Base-by-base conservation (phyloP, 2,888 invertebrate genomes). In the Drosophila subquinaria region DNA sequence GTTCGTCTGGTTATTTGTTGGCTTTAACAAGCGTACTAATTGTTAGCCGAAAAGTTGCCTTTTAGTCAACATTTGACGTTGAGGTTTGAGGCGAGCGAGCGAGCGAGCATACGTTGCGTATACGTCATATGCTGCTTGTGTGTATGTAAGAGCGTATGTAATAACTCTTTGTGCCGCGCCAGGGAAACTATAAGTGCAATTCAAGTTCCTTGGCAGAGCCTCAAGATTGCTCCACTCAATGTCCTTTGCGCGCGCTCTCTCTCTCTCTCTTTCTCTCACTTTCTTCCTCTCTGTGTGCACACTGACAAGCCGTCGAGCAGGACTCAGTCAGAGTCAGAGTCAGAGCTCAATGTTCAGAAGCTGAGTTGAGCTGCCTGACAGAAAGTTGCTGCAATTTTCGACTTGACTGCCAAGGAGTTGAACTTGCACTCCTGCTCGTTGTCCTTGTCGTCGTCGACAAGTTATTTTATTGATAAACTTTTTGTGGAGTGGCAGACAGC, bases 381-480 rank as follows among this genome's bases (percentile, higher is more conserved):
- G 75, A 78, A 87, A 85, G 74, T 84, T 84, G 88, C 83, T 88
- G 83, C 83, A 84, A 80, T 84, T 84, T 84, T 88, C 83, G 76
- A 84, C 78, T 88, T 86, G 83, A 86, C 86, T 88, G 88, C 68
- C 82, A 74, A 68, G 76, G 62, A 80, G 81, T 73, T 68, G 61
- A 75, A 55, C 80, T 65, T 57, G 59, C 52, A 48, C 60, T 68
- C 48, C 57, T 38, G 27, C 47, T 38, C 48, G 66, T 68, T 48
- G 60, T 76, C 56, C 56, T 57, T 60, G 63, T 64, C 69, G 63
- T 64, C 69, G 86, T 70, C 82, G 88, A 89, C 90, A 85, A 89
- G 86, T 88, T 87, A 87, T 86, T 87, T 87, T 87, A 87, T 87
- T 87, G 86, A 87, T 87, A 87, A 87, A 87, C 86, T 87, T 87